Evolutionary conservation across 1,140 invertebrate genomes (phyloP), one percentile per base, ranked within the genome.

Genomic region (Dinoponera quadriceps): DNA sequence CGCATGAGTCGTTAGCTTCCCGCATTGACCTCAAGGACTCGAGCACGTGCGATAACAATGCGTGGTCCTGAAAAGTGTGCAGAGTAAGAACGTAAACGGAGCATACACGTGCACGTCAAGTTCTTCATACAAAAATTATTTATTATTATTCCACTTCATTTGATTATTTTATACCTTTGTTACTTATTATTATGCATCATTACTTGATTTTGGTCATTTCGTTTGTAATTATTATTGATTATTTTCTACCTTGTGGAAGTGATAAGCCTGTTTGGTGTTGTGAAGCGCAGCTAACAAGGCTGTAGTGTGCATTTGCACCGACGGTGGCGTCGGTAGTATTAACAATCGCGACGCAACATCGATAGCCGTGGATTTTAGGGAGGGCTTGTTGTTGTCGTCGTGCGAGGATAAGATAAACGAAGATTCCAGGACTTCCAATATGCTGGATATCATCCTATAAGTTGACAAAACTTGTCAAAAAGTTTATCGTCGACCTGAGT

Each of bases 241-340:
- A 14, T 68, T 14, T 9, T 25, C 85, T 93, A 96, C 96, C 95
- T 98, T 99, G 91, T 98, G 98, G 85, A 96, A 96, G 92, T 99
- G 97, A 93, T 99, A 99, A 0, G 95, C 91, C 33, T 95, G 92
- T 48, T 96, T 96, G 16, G 96, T 96, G 13, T 95, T 93, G 90
- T 98, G 97, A 7, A 99, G 93, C 0, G 98, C 96, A 3, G 97
- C 96, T 80, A 99, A 93, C 72, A 99, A 95, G 33, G 97, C 97
- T 82, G 97, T 97, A 0, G 96, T 96, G 51, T 97, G 96, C 20
- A 96, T 95, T 91, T 98, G 97, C 25, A 98, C 96, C 27, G 95
- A 95, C 44, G 96, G 95, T 0, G 97, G 97, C 33, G 97, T 97
- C 14, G 98, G 98, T 66, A 98, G 93, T 62, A 97, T 97, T 3